Evolutionary conservation across 1,140 invertebrate genomes (phyloP).

Genomic region (Acromyrmex echinatior): DNA sequence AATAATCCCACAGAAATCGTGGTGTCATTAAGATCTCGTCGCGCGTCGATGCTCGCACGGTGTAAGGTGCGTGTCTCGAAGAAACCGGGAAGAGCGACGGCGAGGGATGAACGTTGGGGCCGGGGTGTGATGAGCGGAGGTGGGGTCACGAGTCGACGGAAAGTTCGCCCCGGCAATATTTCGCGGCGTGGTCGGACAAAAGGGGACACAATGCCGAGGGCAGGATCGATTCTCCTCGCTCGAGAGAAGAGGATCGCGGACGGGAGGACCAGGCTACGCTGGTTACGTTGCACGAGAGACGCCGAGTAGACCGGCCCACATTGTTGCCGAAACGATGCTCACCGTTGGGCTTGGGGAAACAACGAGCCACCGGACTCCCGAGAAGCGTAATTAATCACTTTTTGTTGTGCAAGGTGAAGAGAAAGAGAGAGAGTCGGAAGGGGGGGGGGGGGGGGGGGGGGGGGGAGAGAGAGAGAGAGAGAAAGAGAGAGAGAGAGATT

Average conservation of each 20-base stretch:
- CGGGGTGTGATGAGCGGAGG: slow-evolving; percentile 60
- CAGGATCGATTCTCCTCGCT: slow-evolving; percentile 84
- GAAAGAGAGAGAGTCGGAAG: slow-evolving; percentile 20
- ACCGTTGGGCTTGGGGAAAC: slow-evolving; percentile 78
- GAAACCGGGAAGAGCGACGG: slow-evolving; percentile 21
- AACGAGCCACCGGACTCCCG: slow-evolving; percentile 79
- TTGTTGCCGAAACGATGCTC: slow-evolving; percentile 80
- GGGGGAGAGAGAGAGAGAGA: slow-evolving; percentile 40
- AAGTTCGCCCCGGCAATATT: slow-evolving; percentile 81
- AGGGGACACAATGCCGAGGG: slow-evolving; percentile 83
- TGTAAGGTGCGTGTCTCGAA: slow-evolving; percentile 52
- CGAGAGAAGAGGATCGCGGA: slow-evolving; percentile 77
- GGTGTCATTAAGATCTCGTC: slow-evolving; percentile 71
- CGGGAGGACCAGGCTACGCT: slow-evolving; percentile 69
- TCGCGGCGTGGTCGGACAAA: slow-evolving; percentile 81
- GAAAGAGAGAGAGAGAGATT: slow-evolving; percentile 44
- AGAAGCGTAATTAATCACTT: slow-evolving; percentile 85
- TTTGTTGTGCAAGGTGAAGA: slow-evolving; percentile 71
- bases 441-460: too few relatives aligned
- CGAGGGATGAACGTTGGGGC: slow-evolving; percentile 53
- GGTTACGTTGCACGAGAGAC: slow-evolving; percentile 69
- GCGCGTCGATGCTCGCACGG: slow-evolving; percentile 53
- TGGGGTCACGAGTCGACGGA: slow-evolving; percentile 76
- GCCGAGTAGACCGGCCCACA: slow-evolving; percentile 69
- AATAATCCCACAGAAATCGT: slow-evolving; percentile 55